Base-by-base conservation (phyloP, 2,888 invertebrate species). In the Malthinus seriepunctatus region DNA sequence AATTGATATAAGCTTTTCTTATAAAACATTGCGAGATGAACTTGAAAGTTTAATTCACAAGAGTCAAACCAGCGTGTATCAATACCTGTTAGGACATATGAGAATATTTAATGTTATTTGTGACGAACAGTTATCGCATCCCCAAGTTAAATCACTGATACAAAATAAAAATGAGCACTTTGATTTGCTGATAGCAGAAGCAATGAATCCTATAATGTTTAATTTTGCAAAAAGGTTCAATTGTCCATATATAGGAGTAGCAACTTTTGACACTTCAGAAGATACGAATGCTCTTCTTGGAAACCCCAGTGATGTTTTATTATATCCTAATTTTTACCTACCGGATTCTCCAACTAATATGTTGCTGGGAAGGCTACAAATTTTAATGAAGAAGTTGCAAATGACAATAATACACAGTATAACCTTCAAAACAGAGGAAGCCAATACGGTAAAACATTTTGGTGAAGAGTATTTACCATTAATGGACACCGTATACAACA, bases 151-250 rank as follows among this genome's bases (percentile, higher is more conserved):
- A 62, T 62, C 69, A 37, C 49, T 77, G 9, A 72, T 77, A 11
- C 63, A 72, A n/a, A 67, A 73, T 58, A 53, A 67, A 34, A 66
- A 63, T 79, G 73, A 81, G 23, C 77, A 78, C 53, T 86, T 85
- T 63, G 86, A 86, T 70, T 68, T 85, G 32, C 80, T 85, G 0
- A 73, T 86, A 35, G 78, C 82, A 2, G 86, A 86, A 71, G 79
- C 81, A n/a, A 77, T 84, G 6, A 75, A 80, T 3, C 82, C 84
- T 0, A 51, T 81, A 0, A 68, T 82, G 35, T 82, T 81, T 54
- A 82, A 80, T 14, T 49, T 49, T 32, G 35, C 49, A 2, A 15
- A 37, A 23, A 7, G 35, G 9, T 49, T 49, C 23, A 37, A 37
- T 23, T 35, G 37, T 23, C 49, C 49, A 8, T 49, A 11, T 1